phyloP scores from a whole-genome alignment of 2,888 invertebrate genomes.

The Cryptocephalus moraei region DNA sequence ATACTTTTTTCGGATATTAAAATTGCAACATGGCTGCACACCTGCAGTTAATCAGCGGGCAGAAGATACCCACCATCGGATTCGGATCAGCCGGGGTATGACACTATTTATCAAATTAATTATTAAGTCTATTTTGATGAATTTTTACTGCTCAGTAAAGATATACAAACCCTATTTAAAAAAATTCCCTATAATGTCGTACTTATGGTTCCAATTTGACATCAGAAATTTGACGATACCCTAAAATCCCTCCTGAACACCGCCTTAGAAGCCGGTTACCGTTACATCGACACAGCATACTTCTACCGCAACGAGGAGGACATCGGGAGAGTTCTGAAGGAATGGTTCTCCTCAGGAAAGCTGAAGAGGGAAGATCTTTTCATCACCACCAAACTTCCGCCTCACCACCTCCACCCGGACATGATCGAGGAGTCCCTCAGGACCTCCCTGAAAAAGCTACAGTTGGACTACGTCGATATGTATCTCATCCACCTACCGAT shows the following conservation, averaged over 20 bases:
- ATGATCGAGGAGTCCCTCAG: conserved; percentile 52
- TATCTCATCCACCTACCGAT: conserved; percentile 71
- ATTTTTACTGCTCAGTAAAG: too few relatives aligned
- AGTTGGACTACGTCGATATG: conserved; percentile 67
- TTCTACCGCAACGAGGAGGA: conserved; percentile 65
- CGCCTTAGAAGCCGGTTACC: conserved; percentile 65
- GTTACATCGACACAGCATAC: conserved; percentile 70
- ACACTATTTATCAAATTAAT: too few relatives aligned
- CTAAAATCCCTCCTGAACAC: conserved; percentile 44
- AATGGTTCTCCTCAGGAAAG: conserved; percentile 57
- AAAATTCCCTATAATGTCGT: too few relatives aligned
- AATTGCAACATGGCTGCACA: too few relatives aligned
- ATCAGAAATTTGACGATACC: too few relatives aligned
- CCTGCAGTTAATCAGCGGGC: too few relatives aligned
- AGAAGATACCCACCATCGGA: too few relatives aligned
- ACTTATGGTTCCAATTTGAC: too few relatives aligned
- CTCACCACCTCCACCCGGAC: conserved; percentile 15
- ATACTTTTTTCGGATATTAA: too few relatives aligned
- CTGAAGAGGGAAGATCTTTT: conserved; percentile 64
- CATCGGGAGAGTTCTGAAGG: conserved; percentile 59
- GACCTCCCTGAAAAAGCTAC: conserved; percentile 55
- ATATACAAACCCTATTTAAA: too few relatives aligned
- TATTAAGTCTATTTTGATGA: too few relatives aligned
- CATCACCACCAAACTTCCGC: conserved; percentile 47
- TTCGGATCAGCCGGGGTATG: too few relatives aligned